phyloP scores from a whole-genome alignment of 2,113 vertebrate genomes.

The Saccopteryx bilineata region DNA sequence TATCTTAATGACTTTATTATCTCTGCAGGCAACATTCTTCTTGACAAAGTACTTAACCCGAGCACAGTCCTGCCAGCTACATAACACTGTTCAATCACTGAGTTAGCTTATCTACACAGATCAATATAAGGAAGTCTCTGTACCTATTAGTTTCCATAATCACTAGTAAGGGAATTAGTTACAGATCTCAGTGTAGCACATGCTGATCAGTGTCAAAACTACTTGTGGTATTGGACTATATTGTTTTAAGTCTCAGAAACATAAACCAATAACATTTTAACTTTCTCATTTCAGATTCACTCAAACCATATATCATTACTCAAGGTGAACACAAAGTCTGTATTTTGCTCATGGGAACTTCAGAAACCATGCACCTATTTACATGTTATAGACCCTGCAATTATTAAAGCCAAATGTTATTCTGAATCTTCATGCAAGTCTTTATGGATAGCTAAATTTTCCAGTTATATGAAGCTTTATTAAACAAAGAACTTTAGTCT shows the following conservation, averaged over 20 bases:
- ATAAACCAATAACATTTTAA: not conserved
- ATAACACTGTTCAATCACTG: not conserved
- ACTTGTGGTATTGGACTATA: not conserved
- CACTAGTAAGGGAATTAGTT: not conserved
- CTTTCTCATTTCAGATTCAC: constrained; percentile 17
- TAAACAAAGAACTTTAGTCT: constrained; percentile 8
- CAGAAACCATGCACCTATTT: not conserved
- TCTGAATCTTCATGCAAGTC: not conserved
- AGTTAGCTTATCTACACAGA: not conserved
- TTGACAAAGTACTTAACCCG: not conserved
- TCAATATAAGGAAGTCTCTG: not conserved
- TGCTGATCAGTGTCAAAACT: not conserved
- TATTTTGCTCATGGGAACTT: not conserved
- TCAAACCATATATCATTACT: not conserved
- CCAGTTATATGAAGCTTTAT: not conserved
- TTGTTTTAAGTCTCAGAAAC: not conserved
- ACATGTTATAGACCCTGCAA: not conserved
- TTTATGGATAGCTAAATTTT: constrained; percentile 2
- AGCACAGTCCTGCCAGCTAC: not conserved
- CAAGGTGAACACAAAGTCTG: not conserved
- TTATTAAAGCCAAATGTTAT: not conserved
- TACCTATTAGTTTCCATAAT: not conserved
- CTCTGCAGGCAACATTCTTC: not conserved
- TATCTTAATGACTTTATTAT: constrained; percentile 62
- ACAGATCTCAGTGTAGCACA: not conserved